Evolutionary conservation across 2,888 invertebrate species (phyloP).

Genomic region (Leptinotarsa haldemani): DNA sequence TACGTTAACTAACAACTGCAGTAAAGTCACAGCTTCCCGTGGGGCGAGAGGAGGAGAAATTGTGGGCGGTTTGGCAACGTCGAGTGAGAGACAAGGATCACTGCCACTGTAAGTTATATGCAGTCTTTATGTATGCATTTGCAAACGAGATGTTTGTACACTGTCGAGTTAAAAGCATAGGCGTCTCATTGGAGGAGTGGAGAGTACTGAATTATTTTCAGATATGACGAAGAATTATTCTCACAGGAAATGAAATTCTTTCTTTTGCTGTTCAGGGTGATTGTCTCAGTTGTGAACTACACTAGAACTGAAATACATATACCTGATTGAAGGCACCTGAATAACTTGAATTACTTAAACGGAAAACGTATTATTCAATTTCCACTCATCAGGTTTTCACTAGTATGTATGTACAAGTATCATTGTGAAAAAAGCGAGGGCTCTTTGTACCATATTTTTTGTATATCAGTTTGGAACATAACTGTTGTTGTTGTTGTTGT

Average conservation of each 20-base stretch:
- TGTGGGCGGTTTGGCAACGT: conserved; percentile 52
- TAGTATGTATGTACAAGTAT: no score
- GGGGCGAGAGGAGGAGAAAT: conserved; percentile 36
- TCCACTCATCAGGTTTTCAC: no score
- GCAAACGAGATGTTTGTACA: conserved; percentile 61
- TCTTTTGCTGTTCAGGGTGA: not conserved
- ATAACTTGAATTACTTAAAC: no score
- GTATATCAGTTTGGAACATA: no score
- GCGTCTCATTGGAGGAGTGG: not conserved
- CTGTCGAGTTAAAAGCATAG: conserved; percentile 15
- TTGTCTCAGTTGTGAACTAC: no score
- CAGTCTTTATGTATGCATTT: conserved; percentile 62
- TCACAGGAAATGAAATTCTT: not conserved
- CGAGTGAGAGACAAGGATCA: conserved; percentile 59
- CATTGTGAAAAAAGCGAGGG: no score
- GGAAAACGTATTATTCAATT: no score
- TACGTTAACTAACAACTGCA: not conserved
- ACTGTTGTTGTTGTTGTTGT: no score
- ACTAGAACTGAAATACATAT: no score
- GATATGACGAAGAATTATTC: not conserved
- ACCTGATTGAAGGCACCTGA: no score
- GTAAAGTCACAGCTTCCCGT: conserved; percentile 9
- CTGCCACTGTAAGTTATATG: conserved; percentile 63
- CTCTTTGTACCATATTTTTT: no score
- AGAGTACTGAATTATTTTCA: not conserved